Conservation (phyloP, 2,888 invertebrate genomes). For the Erebia palarica region DNA sequence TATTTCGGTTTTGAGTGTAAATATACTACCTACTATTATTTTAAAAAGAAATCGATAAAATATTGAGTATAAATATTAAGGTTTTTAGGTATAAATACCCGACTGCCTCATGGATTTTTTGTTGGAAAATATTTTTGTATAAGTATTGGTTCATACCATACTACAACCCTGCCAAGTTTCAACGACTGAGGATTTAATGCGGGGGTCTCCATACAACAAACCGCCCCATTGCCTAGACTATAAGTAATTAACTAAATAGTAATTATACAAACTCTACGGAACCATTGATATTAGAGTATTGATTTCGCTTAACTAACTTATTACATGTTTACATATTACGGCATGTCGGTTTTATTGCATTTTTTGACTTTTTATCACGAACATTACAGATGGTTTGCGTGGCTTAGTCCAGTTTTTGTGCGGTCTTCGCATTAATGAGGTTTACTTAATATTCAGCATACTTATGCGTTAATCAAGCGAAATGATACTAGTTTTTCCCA, state of each 20-base stretch:
- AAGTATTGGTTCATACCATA: too few species aligned
- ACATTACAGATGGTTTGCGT: slow-evolving; percentile 9
- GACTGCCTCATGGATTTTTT: too few species aligned
- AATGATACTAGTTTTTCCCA: slow-evolving; percentile 11
- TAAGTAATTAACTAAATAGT: background rate
- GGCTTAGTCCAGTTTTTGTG: slow-evolving; percentile 11
- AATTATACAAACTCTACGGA: background rate
- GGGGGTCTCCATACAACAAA: too few species aligned
- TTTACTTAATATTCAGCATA: slow-evolving; percentile 33
- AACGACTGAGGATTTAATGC: too few species aligned
- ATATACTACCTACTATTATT: too few species aligned
- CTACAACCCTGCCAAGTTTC: too few species aligned
- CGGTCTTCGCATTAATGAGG: slow-evolving; percentile 14
- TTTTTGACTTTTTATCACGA: slow-evolving; percentile 10
- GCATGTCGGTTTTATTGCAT: slow-evolving; percentile 12
- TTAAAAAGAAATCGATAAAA: too few species aligned
- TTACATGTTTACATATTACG: slow-evolving; percentile 20
- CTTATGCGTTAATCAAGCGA: slow-evolving; percentile 29
- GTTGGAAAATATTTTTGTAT: too few species aligned
- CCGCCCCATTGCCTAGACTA: too few species aligned
- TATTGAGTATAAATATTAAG: too few species aligned
- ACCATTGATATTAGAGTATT: background rate
- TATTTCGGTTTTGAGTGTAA: too few species aligned
- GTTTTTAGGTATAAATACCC: too few species aligned
- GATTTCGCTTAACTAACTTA: background rate